Percentiles rank a stretch among this genome's conserved stretches.
Evolutionary conservation across 2,888 invertebrate species (phyloP).

Genomic region (Aphrophora alni): DNA sequence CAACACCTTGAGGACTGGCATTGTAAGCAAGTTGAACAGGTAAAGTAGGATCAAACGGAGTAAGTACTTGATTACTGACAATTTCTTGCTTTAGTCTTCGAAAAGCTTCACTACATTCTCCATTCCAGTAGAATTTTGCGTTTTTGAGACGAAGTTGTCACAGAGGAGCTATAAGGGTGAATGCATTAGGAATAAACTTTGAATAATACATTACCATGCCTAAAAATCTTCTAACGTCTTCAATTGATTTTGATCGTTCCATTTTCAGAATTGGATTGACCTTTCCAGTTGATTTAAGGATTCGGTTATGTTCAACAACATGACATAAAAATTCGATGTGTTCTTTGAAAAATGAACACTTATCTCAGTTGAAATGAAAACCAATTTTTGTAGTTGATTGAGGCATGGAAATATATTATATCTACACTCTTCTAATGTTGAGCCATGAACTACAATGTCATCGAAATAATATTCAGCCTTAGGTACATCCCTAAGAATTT

Average conservation of each 20-base stretch:
- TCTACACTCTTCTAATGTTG: constrained; percentile 43
- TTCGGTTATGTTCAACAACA: constrained; percentile 11
- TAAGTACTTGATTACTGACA: no score
- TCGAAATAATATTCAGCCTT: constrained; percentile 43
- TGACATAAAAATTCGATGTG: neutral
- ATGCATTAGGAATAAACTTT: constrained; percentile 15
- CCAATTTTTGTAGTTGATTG: constrained; percentile 25
- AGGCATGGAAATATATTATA: constrained; percentile 30
- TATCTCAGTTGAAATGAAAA: neutral
- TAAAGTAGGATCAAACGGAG: no score
- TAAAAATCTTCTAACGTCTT: constrained; percentile 13
- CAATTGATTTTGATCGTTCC: constrained; percentile 11
- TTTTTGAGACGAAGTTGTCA: constrained; percentile 14
- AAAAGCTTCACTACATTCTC: neutral
- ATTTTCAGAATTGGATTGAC: constrained; percentile 6
- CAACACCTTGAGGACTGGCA: no score
- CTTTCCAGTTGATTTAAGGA: constrained; percentile 18
- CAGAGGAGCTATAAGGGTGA: neutral
- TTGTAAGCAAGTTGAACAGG: no score
- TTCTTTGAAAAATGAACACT: neutral
- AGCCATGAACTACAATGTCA: constrained; percentile 47
- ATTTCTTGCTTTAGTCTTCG: no score
- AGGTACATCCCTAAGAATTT: constrained; percentile 36
- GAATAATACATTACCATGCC: no score
- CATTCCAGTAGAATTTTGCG: neutral